Conservation (phyloP, 2,113 vertebrate genomes). For the Columbina picui region DNA sequence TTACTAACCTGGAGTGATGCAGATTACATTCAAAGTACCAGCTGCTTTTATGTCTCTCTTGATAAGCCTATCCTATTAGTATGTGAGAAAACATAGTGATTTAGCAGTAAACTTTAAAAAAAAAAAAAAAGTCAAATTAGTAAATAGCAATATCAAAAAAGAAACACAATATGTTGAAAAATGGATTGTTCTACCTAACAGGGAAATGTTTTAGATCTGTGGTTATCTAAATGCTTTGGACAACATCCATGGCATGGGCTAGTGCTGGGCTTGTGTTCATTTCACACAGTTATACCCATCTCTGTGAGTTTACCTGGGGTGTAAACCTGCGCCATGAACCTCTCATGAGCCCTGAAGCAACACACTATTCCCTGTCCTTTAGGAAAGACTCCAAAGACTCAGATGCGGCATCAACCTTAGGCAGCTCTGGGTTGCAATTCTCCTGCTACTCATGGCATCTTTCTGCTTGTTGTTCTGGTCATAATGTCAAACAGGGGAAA, state of each 20-base stretch:
- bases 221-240: not conserved
- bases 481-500: not conserved
- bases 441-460: not conserved
- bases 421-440: accelerated
- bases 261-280: not conserved
- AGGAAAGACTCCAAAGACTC: not conserved
- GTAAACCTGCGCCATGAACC: not conserved
- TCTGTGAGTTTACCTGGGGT: not conserved
- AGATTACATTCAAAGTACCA: not conserved
- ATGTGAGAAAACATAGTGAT: not conserved
- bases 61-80: not conserved
- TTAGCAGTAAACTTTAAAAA: not conserved
- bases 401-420: not conserved
- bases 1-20: not conserved
- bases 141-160: not conserved
- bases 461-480: not conserved
- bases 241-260: too few species aligned
- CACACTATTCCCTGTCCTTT: not conserved
- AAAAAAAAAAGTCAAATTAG: not conserved
- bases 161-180: not conserved
- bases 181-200: not conserved
- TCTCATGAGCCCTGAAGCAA: not conserved
- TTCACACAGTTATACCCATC: not conserved
- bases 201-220: not conserved
- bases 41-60: not conserved